phyloP scores from a whole-genome alignment of 2,888 invertebrate genomes.

The Morpho helenor region DNA sequence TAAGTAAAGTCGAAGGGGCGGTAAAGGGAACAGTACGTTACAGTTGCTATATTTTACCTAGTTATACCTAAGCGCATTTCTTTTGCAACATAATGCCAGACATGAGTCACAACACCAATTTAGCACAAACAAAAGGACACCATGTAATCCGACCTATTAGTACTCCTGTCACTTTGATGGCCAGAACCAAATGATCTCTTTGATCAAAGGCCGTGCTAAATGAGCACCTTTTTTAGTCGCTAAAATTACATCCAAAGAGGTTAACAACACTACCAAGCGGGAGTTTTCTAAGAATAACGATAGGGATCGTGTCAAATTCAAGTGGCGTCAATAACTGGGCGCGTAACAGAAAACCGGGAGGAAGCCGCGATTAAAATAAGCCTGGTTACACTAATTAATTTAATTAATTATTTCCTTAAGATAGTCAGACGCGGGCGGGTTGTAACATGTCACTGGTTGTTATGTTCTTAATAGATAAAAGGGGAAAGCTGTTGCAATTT shows the following conservation, averaged over 20 bases:
- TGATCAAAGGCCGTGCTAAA: conserved; percentile 63
- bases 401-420: conserved; percentile 37
- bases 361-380: conserved; percentile 55
- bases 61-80: no score
- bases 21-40: no score
- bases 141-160: conserved; percentile 64
- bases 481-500: conserved; percentile 21
- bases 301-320: conserved; percentile 50
- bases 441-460: conserved; percentile 22
- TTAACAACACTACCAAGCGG: conserved; percentile 51
- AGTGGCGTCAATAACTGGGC: conserved; percentile 21
- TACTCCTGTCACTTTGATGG: conserved; percentile 56
- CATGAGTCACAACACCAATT: not conserved
- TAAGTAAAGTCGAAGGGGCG: no score
- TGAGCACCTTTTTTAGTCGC: conserved; percentile 54
- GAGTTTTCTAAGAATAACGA: conserved; percentile 51
- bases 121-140: conserved; percentile 20
- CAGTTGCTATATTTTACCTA: no score
- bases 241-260: conserved; percentile 59
- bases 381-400: conserved; percentile 46
- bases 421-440: conserved; percentile 18
- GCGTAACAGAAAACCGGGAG: conserved; percentile 50
- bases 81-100: no score
- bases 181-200: conserved; percentile 47
- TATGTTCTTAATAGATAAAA: conserved; percentile 27